A percentile compares a stretch with the other conserved stretches of the same genome.
Evolutionary conservation across 2,113 vertebrate species (phyloP).

Genomic region (Microcebus ravelobensis): DNA sequence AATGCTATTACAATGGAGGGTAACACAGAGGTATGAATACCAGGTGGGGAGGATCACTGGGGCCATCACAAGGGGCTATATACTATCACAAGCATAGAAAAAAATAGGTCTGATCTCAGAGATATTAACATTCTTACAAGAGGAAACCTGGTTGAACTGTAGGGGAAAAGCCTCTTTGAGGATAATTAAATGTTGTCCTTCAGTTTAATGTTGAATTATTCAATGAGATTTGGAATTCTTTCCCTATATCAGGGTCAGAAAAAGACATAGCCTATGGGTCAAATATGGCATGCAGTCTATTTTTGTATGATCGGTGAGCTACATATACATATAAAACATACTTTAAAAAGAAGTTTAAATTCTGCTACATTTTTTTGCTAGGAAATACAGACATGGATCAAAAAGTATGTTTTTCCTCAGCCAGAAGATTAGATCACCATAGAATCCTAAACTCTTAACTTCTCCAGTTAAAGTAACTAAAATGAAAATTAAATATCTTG

Average conservation of each 20-base stretch:
- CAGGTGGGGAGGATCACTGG: background rate
- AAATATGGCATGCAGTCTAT: background rate
- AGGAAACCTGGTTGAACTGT: background rate
- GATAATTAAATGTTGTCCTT: background rate
- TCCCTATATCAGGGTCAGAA: background rate
- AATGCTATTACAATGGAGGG: background rate
- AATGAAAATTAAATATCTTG: background rate
- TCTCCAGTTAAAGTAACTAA: background rate
- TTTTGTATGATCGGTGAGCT: background rate
- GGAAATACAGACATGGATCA: background rate
- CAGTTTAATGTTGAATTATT: background rate
- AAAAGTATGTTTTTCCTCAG: background rate
- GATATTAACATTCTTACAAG: background rate
- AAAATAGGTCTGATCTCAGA: background rate
- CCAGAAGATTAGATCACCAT: background rate
- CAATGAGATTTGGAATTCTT: background rate
- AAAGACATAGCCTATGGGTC: background rate
- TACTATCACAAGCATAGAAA: background rate
- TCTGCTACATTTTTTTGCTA: background rate
- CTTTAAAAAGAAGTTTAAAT: background rate
- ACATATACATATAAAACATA: background rate
- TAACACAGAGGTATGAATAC: background rate
- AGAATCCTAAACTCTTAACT: background rate
- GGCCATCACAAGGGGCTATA: background rate
- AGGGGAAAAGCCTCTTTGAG: background rate